A percentile compares a stretch with the other conserved stretches of the same genome.
Conservation (phyloP, 2,888 invertebrate genomes). For the Mycalesis mineus region DNA sequence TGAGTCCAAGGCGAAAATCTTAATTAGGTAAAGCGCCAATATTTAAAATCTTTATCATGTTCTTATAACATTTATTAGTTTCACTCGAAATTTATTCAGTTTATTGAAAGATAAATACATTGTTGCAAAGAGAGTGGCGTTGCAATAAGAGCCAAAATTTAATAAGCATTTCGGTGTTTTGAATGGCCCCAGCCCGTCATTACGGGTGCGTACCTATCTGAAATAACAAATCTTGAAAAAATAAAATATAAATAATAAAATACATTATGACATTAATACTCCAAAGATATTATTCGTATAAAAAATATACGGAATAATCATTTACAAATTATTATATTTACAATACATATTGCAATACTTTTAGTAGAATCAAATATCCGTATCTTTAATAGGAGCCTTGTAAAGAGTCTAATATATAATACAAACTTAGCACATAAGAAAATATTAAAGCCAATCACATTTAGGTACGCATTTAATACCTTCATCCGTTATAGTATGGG, state of each 20-base stretch:
- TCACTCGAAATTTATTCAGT: neutral
- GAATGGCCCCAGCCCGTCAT: neutral
- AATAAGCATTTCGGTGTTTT: neutral
- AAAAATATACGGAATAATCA: too few species aligned
- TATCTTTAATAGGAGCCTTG: too few species aligned
- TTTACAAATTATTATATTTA: too few species aligned
- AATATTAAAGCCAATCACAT: too few species aligned
- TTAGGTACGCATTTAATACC: too few species aligned
- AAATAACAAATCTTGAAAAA: neutral
- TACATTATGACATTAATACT: neutral
- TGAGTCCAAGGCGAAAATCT: slow-evolving; percentile 32
- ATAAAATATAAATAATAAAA: neutral
- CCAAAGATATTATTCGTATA: too few species aligned
- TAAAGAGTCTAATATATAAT: too few species aligned
- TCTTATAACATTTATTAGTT: neutral
- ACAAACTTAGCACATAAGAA: too few species aligned
- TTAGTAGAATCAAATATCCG: too few species aligned
- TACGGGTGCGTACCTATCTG: neutral
- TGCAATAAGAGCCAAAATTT: neutral
- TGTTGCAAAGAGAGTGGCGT: neutral
- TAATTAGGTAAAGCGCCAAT: slow-evolving; percentile 24
- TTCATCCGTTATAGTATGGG: too few species aligned
- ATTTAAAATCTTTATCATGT: slow-evolving; percentile 5
- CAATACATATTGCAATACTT: too few species aligned
- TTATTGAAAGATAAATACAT: neutral